A percentile compares a stretch with the other conserved stretches of the same genome.
These are phyloP conservation scores for Octodonta nipae DNA, from an alignment of 2,888 invertebrate species.

Conservation along the genomic window DNA sequence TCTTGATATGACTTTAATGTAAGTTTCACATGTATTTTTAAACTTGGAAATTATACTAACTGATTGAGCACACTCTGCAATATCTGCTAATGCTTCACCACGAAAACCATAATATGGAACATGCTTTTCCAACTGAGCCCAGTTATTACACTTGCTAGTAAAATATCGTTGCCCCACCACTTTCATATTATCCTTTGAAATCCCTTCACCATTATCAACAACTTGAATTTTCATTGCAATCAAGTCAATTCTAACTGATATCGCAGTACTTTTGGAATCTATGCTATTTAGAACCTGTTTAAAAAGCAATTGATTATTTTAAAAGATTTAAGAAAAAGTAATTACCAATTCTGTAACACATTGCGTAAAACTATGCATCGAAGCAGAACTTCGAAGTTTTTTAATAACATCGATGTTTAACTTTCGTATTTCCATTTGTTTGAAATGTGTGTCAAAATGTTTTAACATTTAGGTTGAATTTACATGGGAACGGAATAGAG, in stretches of 20 bases:
- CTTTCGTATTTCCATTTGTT: slow-evolving; percentile 28
- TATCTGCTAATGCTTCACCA: slow-evolving; percentile 54
- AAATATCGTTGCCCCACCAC: slow-evolving; percentile 46
- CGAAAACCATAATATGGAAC: slow-evolving; percentile 50
- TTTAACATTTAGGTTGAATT: too few relatives aligned
- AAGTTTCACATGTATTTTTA: slow-evolving; percentile 39
- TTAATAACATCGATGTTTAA: slow-evolving; percentile 37
- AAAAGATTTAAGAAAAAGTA: too few relatives aligned
- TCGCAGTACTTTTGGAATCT: slow-evolving; percentile 54
- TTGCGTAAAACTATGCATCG: slow-evolving; percentile 42
- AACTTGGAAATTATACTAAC: slow-evolving; percentile 48
- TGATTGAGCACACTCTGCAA: slow-evolving; percentile 38
- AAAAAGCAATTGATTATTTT: too few relatives aligned
- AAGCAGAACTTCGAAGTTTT: slow-evolving; percentile 43
- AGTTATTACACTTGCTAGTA: slow-evolving; percentile 49
- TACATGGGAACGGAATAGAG: too few relatives aligned
- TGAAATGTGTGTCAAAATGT: too few relatives aligned
- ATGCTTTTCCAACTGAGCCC: slow-evolving; percentile 40
- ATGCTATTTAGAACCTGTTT: slow-evolving; percentile 57
- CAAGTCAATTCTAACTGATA: slow-evolving; percentile 55
- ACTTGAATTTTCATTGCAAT: slow-evolving; percentile 52
- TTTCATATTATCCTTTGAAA: slow-evolving; percentile 42
- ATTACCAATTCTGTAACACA: slow-evolving; percentile 53
- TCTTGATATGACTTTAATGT: slow-evolving; percentile 38
- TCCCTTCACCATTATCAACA: slow-evolving; percentile 63